phyloP scores from a whole-genome alignment of 2,113 vertebrate species.

The Myocastor coypus region DNA sequence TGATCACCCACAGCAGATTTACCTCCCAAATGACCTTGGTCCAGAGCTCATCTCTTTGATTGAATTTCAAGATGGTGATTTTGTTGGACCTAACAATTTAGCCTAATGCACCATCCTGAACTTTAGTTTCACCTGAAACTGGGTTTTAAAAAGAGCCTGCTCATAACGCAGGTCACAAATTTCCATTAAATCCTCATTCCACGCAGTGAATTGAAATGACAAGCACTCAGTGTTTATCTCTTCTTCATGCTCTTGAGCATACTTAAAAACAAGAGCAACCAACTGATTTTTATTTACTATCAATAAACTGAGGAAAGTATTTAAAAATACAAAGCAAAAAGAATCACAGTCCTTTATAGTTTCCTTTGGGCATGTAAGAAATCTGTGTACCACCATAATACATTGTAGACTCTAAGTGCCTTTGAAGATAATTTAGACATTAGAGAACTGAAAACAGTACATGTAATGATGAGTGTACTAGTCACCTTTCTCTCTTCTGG shows the following conservation, averaged over 20 bases:
- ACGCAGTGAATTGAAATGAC: not conserved
- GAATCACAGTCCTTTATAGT: not conserved
- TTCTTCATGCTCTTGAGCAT: not conserved
- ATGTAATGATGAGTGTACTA: not conserved
- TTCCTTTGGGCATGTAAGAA: not conserved
- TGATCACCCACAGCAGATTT: too few relatives aligned
- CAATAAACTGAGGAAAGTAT: not conserved
- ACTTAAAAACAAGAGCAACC: not conserved
- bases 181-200: not conserved
- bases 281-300: not conserved
- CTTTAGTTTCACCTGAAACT: not conserved
- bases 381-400: not conserved
- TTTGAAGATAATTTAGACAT: not conserved
- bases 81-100: not conserved
- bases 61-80: not conserved
- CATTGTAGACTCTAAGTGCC: not conserved
- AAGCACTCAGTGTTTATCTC: not conserved
- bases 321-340: not conserved
- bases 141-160: not conserved
- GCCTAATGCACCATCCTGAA: accelerated
- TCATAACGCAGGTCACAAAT: not conserved
- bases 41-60: not conserved
- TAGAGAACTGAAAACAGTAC: not conserved
- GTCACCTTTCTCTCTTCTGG: not conserved
- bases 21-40: accelerated